Conservation (phyloP, 2,888 invertebrate genomes). For the Corbicula japonica region DNA sequence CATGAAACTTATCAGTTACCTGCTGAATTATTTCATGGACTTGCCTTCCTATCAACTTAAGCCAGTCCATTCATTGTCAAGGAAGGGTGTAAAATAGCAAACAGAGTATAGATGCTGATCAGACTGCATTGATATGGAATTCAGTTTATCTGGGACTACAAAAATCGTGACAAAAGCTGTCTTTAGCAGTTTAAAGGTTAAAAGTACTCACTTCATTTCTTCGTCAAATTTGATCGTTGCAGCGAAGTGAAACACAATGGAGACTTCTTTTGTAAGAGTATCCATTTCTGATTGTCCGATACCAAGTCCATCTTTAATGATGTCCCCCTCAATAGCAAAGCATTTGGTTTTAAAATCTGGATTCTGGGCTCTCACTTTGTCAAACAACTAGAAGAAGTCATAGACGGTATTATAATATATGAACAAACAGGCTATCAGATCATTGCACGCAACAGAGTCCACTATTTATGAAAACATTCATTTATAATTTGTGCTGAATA, state of each 20-base stretch:
- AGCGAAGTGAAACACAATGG: slow-evolving; percentile 96
- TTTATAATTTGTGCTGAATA: no score
- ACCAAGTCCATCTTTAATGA: slow-evolving; percentile 87
- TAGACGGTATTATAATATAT: no score
- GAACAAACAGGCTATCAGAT: no score
- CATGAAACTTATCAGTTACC: no score
- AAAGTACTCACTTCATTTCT: slow-evolving; percentile 90
- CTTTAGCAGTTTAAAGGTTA: neutral
- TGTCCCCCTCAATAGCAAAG: slow-evolving; percentile 90
- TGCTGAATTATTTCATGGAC: no score
- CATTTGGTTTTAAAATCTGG: slow-evolving; percentile 89
- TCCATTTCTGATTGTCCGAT: slow-evolving; percentile 88
- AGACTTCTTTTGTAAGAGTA: slow-evolving; percentile 91
- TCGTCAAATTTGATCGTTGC: slow-evolving; percentile 97
- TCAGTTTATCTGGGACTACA: neutral
- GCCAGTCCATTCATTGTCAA: no score
- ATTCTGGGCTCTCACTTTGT: slow-evolving; percentile 82
- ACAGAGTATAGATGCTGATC: neutral
- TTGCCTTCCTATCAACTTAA: no score
- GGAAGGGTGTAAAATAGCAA: no score
- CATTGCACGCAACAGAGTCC: no score
- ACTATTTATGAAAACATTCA: no score
- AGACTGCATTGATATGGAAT: no score
- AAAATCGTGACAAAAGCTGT: neutral
- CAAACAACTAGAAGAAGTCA: no score